Evolutionary conservation across 2,113 vertebrate species (phyloP), one percentile per base, ranked within the genome.

Genomic region (Crocuta crocuta): DNA sequence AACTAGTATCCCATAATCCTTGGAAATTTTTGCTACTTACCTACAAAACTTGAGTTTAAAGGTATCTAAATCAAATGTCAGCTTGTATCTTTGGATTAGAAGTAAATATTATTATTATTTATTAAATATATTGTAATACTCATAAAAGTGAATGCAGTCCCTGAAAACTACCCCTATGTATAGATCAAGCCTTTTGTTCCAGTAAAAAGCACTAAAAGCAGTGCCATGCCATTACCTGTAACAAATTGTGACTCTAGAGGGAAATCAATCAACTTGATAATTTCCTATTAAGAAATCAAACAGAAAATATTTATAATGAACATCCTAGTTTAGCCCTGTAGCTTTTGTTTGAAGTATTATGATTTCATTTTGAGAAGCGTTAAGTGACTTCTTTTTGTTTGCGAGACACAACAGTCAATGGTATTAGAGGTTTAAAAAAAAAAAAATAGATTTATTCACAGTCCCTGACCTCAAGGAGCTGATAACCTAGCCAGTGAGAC

Each of bases 321-420:
- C 6, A 50, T 89, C n/a, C 26, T 82, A 65, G 66, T 61, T 94
- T 89, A 66, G 19, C n/a, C 5, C 43, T 86, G 11, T 23, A 45
- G 13, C 12, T 83, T 93, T 96, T 71, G n/a, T 94, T 43, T 53
- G 3, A 71, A 95, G 23, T 93, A 82, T 16, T 94, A 31, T 19
- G n/a, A 61, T 91, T 93, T 97, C 23, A 95, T 91, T 97, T 82
- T 4, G 15, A 33, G 8, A 81, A 97, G 35, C 74, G 31, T 79
- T 83, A 26, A 80, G 63, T 94, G 28, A 82, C 7, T 8, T 83
- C 8, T 91, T 87, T 76, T 58, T 85, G 28, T 84, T 76, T 90
- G 48, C 43, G 48, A 53, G 50, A 35, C 1, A 71, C 9, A 48
- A 61, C 53, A 66, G 73, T 81, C 50, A 63, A 33, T 61, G 7